Evolutionary conservation across 2,797 vertebrate species (phyloP), one percentile per base, ranked within the genome.

Genomic region (Sebastes cheni): DNA sequence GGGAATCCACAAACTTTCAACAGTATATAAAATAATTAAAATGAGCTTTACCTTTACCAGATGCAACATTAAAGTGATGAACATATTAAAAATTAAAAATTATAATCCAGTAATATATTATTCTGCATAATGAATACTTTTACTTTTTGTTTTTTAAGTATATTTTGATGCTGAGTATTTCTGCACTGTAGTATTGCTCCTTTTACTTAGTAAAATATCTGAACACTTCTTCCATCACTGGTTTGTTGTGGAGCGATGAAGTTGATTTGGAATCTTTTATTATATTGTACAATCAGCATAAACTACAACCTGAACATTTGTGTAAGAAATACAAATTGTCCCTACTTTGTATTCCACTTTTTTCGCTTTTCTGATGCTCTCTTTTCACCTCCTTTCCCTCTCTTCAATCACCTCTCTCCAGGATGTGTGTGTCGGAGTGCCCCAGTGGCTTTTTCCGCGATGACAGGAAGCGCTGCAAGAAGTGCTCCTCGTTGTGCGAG

Each of bases 401-500:
- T 22, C 55, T 54, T 54, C 16, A 18, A 29, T 81, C 54, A 2
- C 29, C 70, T 80, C 72, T 69, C 68, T 68, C 10, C 93, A 98
- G 97, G 90, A 98, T 97, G 90, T 99, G 99, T 86, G 99, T 99
- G 89, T 96, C 97, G 0, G 98, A 97, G 91, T 99, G 99, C 88
- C 99, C 99, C 46, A 93, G 96, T 42, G 98, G 98, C 69, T 98
- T 99, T 95, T 99, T 98, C 94, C 97, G 96, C 5, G 99, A 99
- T 12, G 99, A 99, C 81, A 97, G 97, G 92, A 98, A 98, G 85
- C 97, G 98, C 32, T 99, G 99, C 93, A 97, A 99, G 92, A 99
- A 99, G 92, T 99, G 99, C 84, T 97, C 96, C 18, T 95, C 97
- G 6, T 93, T 96, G 87, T 99, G 98, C 56, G 98, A 99, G 88